Percentiles rank a stretch among this genome's conserved stretches.
phyloP scores from a whole-genome alignment of 2,888 invertebrate species.

The Ditylenchus weischeri region DNA sequence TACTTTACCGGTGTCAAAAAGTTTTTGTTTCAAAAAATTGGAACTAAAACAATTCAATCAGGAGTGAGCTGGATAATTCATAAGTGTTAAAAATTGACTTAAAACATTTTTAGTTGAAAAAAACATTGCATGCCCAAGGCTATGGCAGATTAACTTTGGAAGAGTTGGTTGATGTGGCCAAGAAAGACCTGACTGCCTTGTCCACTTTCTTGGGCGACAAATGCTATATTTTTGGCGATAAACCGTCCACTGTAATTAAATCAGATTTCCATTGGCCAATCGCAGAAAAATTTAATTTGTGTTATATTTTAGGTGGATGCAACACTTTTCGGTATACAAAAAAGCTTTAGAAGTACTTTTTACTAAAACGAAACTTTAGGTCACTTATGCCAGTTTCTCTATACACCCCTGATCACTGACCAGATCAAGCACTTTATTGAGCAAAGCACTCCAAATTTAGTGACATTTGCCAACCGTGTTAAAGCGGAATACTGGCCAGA shows the following conservation, averaged over 20 bases:
- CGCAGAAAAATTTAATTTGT: slow-evolving; percentile 8
- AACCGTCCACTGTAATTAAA: slow-evolving; percentile 62
- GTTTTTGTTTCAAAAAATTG: too few relatives aligned
- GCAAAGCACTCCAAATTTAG: slow-evolving; percentile 39
- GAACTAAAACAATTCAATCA: too few relatives aligned
- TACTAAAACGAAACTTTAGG: slow-evolving; percentile 57
- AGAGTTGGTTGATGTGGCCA: slow-evolving; percentile 59
- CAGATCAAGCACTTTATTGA: slow-evolving; percentile 67
- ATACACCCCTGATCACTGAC: slow-evolving; percentile 83
- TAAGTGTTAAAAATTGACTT: too few relatives aligned
- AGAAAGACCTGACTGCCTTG: slow-evolving; percentile 59
- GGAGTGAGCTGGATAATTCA: too few relatives aligned
- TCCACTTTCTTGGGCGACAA: slow-evolving; percentile 59
- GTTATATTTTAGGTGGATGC: slow-evolving; percentile 68
- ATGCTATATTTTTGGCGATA: slow-evolving; percentile 40
- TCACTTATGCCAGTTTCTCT: slow-evolving; percentile 83
- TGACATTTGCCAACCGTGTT: slow-evolving; percentile 43
- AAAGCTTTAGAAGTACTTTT: too few relatives aligned
- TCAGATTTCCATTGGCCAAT: background rate
- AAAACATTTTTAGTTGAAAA: too few relatives aligned
- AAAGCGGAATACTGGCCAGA: slow-evolving; percentile 56
- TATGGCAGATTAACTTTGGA: slow-evolving; percentile 59
- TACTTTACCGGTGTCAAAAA: too few relatives aligned
- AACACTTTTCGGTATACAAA: slow-evolving; percentile 71
- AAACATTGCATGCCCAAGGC: slow-evolving; percentile 54